Percentiles rank a stretch among this genome's conserved stretches.
These are phyloP conservation scores for Orthosia gracilis DNA, from an alignment of 2,888 invertebrate species.

Conservation along the genomic window DNA sequence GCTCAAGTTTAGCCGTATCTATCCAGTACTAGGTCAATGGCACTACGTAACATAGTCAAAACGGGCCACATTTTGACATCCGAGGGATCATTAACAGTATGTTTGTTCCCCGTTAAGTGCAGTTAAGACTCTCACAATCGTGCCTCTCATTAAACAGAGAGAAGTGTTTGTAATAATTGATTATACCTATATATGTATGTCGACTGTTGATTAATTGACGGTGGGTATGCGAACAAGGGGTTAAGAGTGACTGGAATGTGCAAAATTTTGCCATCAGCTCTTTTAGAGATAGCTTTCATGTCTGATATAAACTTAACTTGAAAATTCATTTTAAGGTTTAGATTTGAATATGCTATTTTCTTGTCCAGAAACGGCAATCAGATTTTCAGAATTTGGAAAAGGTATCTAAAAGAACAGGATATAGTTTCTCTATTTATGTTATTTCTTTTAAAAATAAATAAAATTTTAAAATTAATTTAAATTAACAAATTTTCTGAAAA, in stretches of 20 bases:
- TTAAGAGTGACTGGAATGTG: constrained; percentile 36
- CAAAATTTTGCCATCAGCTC: constrained; percentile 4
- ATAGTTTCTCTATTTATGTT: not conserved
- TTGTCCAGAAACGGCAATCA: too few relatives aligned
- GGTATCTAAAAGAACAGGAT: not conserved
- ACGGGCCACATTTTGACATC: constrained; percentile 52
- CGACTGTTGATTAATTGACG: constrained; percentile 69
- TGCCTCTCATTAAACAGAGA: constrained; percentile 76
- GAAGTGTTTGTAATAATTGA: constrained; percentile 83
- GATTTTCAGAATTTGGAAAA: not conserved
- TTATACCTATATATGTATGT: constrained; percentile 76
- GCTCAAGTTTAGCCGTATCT: not conserved
- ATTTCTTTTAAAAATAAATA: not conserved
- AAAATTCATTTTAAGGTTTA: not conserved
- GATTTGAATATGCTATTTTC: not conserved
- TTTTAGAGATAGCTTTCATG: not conserved
- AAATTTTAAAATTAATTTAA: too few relatives aligned
- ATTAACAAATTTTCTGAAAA: too few relatives aligned
- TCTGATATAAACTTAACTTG: not conserved
- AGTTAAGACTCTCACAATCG: constrained; percentile 75
- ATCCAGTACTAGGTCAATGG: constrained; percentile 13
- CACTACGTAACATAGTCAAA: constrained; percentile 2
- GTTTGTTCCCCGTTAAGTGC: constrained; percentile 72
- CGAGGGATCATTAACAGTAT: constrained; percentile 53
- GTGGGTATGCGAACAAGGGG: constrained; percentile 36